These are phyloP conservation scores for Agriotes lineatus DNA, from an alignment of 2,888 invertebrate genomes.

Conservation along the genomic window DNA sequence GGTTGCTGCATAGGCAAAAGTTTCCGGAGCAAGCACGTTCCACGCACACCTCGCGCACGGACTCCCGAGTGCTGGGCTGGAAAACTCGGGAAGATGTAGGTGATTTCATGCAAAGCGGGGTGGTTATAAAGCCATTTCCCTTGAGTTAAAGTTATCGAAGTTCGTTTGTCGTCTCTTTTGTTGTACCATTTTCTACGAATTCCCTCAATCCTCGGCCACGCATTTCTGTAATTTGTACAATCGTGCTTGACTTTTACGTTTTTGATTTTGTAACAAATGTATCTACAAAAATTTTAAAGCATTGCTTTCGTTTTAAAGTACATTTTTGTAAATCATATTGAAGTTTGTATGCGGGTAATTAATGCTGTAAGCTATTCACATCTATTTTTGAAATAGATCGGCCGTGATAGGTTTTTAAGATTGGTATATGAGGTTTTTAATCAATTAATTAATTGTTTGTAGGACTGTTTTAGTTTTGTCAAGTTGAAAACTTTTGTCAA, in stretches of 20 bases:
- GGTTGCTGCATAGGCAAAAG: slow-evolving; percentile 57
- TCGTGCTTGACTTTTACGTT: neutral
- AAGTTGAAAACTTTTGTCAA: no score
- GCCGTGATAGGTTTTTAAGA: no score
- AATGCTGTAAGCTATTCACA: no score
- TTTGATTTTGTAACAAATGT: neutral
- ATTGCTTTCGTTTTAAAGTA: no score
- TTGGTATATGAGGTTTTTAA: no score
- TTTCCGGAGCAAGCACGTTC: slow-evolving; percentile 54
- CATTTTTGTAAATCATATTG: no score
- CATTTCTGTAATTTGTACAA: slow-evolving; percentile 4
- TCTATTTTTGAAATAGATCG: no score
- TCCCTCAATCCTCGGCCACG: slow-evolving; percentile 3
- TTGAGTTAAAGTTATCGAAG: slow-evolving; percentile 51
- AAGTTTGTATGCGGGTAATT: no score
- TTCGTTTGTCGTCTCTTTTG: slow-evolving; percentile 49
- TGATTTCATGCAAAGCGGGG: slow-evolving; percentile 49
- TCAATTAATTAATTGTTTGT: no score
- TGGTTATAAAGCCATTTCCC: slow-evolving; percentile 56
- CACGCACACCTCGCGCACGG: slow-evolving; percentile 53
- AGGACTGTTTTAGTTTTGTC: no score
- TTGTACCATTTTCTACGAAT: slow-evolving; percentile 33
- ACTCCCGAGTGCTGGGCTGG: slow-evolving; percentile 44
- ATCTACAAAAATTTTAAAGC: no score
- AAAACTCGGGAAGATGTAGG: slow-evolving; percentile 45